Evolutionary conservation across 2,888 invertebrate species (phyloP).

Genomic region (Drosophila nigricruria): DNA sequence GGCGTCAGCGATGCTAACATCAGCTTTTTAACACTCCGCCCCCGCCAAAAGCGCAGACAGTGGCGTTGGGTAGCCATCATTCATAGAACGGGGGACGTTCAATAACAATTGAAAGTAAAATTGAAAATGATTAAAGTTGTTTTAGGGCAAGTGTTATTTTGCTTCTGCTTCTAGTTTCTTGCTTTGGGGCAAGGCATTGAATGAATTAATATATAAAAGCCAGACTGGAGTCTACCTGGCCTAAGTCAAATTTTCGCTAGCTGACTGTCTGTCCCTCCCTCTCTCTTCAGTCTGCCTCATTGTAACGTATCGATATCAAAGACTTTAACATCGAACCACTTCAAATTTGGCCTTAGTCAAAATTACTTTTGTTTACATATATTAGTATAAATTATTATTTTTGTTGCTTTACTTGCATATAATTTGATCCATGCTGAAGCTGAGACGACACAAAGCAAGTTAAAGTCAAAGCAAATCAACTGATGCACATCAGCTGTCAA

Average conservation of each 20-base stretch:
- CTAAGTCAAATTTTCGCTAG: background rate
- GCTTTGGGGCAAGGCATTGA: background rate
- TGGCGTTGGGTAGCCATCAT: slow-evolving; percentile 6
- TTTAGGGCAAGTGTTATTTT: background rate
- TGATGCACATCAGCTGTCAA: slow-evolving; percentile 1
- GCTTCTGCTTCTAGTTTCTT: background rate
- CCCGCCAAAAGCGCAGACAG: slow-evolving; percentile 28
- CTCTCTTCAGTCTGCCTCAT: background rate
- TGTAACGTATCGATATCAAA: background rate
- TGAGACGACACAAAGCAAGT: background rate
- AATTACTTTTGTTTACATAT: background rate
- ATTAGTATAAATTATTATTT: background rate
- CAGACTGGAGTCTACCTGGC: background rate
- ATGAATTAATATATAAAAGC: background rate
- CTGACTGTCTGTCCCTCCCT: background rate
- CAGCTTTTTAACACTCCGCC: slow-evolving; percentile 54
- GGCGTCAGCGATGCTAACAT: slow-evolving; percentile 60
- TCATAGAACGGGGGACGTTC: background rate
- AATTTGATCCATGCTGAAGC: background rate
- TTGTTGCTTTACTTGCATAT: background rate
- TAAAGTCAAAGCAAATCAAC: background rate
- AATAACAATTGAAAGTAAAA: slow-evolving; percentile 7
- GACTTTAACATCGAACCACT: background rate
- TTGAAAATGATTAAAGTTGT: background rate
- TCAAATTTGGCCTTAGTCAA: background rate